Conservation (phyloP, 2,797 vertebrate genomes). For the Rhincodon typus region DNA sequence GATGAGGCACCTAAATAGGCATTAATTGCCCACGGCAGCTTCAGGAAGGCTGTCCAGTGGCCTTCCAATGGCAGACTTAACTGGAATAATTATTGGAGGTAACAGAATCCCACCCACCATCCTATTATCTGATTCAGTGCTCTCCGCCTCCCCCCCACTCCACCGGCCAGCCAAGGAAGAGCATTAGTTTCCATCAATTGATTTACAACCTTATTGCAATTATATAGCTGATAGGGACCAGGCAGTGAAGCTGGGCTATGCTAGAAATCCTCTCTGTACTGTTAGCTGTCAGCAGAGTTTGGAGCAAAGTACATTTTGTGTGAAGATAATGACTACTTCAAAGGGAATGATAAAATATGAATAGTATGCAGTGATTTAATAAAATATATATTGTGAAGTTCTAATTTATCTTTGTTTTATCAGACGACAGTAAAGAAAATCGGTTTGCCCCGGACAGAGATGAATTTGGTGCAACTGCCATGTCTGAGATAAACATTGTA, state of each 20-base stretch:
- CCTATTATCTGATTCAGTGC: too few relatives aligned
- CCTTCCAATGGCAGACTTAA: too few relatives aligned
- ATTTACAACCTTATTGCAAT: not conserved
- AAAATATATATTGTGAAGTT: not conserved
- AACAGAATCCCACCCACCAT: too few relatives aligned
- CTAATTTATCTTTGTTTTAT: slow-evolving; percentile 35
- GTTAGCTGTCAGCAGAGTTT: not conserved
- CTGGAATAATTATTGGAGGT: too few relatives aligned
- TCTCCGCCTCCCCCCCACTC: too few relatives aligned
- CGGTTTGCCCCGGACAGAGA: slow-evolving; percentile 78
- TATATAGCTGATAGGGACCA: not conserved
- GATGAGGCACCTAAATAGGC: too few relatives aligned
- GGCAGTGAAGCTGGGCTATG: not conserved
- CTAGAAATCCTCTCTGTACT: not conserved
- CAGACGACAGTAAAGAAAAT: slow-evolving; percentile 85
- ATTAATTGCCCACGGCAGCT: too few relatives aligned
- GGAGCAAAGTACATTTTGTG: not conserved
- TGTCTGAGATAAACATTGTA: slow-evolving; percentile 88
- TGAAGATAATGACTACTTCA: not conserved
- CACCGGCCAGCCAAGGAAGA: too few relatives aligned
- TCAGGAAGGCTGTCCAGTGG: too few relatives aligned
- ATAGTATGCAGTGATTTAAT: not conserved
- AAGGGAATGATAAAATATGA: not conserved
- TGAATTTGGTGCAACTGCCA: slow-evolving; percentile 84
- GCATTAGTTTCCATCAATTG: too few relatives aligned